Base-by-base conservation (phyloP, 1,140 invertebrate genomes). In the Drosophila melanogaster region DNA sequence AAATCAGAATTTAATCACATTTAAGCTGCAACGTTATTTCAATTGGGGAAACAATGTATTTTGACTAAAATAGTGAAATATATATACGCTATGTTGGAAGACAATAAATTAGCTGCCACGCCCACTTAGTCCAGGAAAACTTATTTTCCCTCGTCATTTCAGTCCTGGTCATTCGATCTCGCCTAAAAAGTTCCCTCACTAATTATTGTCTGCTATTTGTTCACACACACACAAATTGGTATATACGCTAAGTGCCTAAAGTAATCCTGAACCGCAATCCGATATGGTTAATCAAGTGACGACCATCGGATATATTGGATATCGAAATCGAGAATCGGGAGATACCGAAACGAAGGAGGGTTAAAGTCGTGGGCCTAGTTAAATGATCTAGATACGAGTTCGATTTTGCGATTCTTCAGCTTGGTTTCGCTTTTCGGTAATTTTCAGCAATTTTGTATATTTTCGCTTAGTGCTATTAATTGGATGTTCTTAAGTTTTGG, bases 181-280 rank as follows among this genome's bases (percentile, higher is more conserved):
- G 56, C 22, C 37, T 54, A 51, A 69, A 50, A 69, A 67, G 64
- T 69, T 51, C 61, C 70, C 58, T 76, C 73, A 78, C 81, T 90
- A 90, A 90, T 90, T 90, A 90, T 90, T 90, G 86, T 90, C 86
- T 90, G 87, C 86, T 87, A 87, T 89, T 89, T 87, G 81, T 89
- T 83, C 75, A 79, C 79, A 87, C 83, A 74, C 75, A 80, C 77
- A 78, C 71, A 78, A 57, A 67, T 78, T 61, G 67, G 62, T 64
- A 62, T 73, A 80, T 73, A 80, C 71, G 64, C 77, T 77, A 75
- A 40, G 59, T 55, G 46, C 47, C 47, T 77, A 56, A 77, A 77
- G 41, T 69, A 65, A 77, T 50, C 43, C 73, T 43, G 40, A 66
- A 43, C 73, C 41, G 26, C 53, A 65, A 56, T 51, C 38, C 24